Evolutionary conservation across 2,888 invertebrate genomes (phyloP).

Genomic region (Epirrita christyi): DNA sequence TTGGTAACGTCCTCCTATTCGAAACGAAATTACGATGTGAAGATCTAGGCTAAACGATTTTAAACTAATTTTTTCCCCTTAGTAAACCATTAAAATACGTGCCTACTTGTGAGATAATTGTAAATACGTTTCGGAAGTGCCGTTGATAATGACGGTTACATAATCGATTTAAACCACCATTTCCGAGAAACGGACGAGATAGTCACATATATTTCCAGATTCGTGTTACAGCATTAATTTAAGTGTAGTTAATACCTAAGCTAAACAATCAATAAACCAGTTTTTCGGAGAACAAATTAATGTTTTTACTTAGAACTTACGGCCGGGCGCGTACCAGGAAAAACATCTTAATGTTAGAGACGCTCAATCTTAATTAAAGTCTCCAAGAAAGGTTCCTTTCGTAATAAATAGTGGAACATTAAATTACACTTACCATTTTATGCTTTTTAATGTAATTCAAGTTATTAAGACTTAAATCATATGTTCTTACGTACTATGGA

Average conservation of each 20-base stretch:
- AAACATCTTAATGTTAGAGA: slow-evolving; percentile 47
- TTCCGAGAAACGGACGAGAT: slow-evolving; percentile 60
- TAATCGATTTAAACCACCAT: slow-evolving; percentile 55
- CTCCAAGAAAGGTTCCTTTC: slow-evolving; percentile 37
- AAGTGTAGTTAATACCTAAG: slow-evolving; percentile 41
- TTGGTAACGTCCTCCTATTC: neutral
- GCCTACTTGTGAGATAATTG: slow-evolving; percentile 8
- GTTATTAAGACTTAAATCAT: neutral
- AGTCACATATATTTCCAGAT: slow-evolving; percentile 52
- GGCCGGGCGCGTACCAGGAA: slow-evolving; percentile 51
- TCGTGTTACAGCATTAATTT: slow-evolving; percentile 35
- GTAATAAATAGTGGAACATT: slow-evolving; percentile 19
- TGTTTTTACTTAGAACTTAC: slow-evolving; percentile 56
- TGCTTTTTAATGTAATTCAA: slow-evolving; percentile 1
- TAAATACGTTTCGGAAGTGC: slow-evolving; percentile 45
- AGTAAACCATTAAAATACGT: neutral
- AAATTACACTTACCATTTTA: slow-evolving; percentile 7
- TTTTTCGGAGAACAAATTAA: slow-evolving; percentile 61
- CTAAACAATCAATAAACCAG: slow-evolving; percentile 54
- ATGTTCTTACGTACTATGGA: neutral
- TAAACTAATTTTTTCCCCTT: no score
- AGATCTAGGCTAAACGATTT: neutral
- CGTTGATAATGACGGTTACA: slow-evolving; percentile 43
- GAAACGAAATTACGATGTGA: slow-evolving; percentile 3
- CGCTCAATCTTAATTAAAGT: slow-evolving; percentile 45